A percentile compares a stretch with the other conserved stretches of the same genome.
Conservation (phyloP, 2,888 invertebrate genomes). For the Pseudococcus viburni region DNA sequence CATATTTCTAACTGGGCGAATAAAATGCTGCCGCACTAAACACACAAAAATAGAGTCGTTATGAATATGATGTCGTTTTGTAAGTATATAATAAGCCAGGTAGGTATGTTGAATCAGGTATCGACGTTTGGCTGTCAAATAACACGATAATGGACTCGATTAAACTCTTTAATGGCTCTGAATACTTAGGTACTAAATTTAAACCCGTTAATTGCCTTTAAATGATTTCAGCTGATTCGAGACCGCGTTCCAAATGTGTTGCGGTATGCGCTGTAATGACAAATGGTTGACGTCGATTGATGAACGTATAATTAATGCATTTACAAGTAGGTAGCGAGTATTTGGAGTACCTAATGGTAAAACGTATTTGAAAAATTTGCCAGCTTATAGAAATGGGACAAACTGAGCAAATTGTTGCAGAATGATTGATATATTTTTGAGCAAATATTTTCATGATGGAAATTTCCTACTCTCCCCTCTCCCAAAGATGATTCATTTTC, state of each 20-base stretch:
- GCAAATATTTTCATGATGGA: too few relatives aligned
- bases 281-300: slow-evolving; percentile 12
- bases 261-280: not conserved
- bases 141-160: not conserved
- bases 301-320: not conserved
- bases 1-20: slow-evolving; percentile 92
- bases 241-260: not conserved
- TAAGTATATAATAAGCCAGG: not conserved
- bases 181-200: not conserved
- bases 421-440: too few relatives aligned
- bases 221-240: not conserved
- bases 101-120: not conserved
- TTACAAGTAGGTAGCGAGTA: not conserved
- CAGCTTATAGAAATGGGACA: not conserved
- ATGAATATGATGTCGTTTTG: not conserved
- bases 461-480: too few relatives aligned
- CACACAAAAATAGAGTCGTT: slow-evolving; percentile 66
- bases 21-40: slow-evolving; percentile 85
- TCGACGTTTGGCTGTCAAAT: slow-evolving; percentile 5
- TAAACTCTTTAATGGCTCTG: not conserved
- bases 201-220: slow-evolving; percentile 18
- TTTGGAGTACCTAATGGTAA: not conserved
- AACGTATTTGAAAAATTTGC: not conserved
- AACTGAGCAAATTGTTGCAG: too few relatives aligned
- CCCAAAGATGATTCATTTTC: too few relatives aligned